phyloP scores from a whole-genome alignment of 2,113 vertebrate genomes.

The Ginglymostoma cirratum region DNA sequence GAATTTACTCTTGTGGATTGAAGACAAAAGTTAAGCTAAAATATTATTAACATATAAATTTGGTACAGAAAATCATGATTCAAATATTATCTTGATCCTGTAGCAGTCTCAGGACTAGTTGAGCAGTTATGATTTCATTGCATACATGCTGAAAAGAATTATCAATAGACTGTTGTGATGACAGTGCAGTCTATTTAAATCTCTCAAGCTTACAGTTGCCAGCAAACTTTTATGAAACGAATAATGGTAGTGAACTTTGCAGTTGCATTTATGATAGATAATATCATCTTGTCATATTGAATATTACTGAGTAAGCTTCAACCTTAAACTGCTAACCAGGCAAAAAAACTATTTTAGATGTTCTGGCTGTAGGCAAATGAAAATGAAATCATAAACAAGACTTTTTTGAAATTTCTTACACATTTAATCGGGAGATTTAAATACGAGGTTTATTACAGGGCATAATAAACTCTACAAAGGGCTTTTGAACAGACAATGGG shows the following conservation, averaged over 20 bases:
- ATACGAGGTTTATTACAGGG: not conserved
- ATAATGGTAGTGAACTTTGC: not conserved
- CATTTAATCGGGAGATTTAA: not conserved
- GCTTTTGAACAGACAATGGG: not conserved
- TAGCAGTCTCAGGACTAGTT: not conserved
- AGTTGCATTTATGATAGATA: conserved; percentile 7
- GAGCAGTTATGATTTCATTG: not conserved
- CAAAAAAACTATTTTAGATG: not conserved
- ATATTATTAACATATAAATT: conserved; percentile 25
- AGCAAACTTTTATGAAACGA: conserved; percentile 2
- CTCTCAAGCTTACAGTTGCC: not conserved
- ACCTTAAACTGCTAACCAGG: conserved; percentile 10
- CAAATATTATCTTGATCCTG: not conserved
- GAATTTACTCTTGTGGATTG: not conserved
- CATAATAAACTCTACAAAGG: not conserved
- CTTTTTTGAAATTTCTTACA: not conserved
- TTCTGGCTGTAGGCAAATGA: not conserved
- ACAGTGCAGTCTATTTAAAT: not conserved
- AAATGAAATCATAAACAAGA: not conserved
- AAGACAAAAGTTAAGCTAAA: not conserved
- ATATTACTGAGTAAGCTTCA: conserved; percentile 2
- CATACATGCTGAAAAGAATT: not conserved
- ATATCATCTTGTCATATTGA: conserved; percentile 9
- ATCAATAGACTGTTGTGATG: not conserved
- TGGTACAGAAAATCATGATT: not conserved